Percentiles rank a stretch among this genome's conserved stretches.
These are phyloP conservation scores for Whitmania pigra DNA, from an alignment of 1,140 invertebrate genomes.

Conservation along the genomic window DNA sequence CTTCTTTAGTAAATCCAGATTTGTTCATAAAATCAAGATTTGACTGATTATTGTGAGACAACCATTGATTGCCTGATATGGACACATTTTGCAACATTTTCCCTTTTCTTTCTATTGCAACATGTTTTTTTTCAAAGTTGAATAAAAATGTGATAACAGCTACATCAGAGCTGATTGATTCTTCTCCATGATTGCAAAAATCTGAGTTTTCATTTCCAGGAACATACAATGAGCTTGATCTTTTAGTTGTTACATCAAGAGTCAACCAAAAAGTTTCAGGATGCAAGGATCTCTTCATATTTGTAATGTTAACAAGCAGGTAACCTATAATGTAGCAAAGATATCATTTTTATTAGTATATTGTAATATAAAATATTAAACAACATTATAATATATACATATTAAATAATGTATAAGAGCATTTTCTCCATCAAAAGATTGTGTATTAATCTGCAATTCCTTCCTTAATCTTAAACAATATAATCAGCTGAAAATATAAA, in stretches of 20 bases:
- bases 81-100: background rate
- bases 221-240: background rate
- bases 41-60: background rate
- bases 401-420: no score
- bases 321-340: background rate
- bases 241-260: constrained; percentile 2
- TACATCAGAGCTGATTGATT: background rate
- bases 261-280: background rate
- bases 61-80: background rate
- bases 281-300: background rate
- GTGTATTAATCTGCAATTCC: no score
- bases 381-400: no score
- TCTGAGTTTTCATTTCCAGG: background rate
- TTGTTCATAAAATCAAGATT: background rate
- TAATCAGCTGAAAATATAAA: no score
- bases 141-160: background rate
- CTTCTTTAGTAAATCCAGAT: no score
- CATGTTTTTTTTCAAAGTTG: background rate
- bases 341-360: background rate
- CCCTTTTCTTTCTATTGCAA: background rate
- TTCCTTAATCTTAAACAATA: no score
- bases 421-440: no score
- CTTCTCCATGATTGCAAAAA: background rate
- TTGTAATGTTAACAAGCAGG: background rate
- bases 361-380: no score